These are phyloP conservation scores for Drosophila mauritiana DNA, from an alignment of 1,140 invertebrate species.

Conservation along the genomic window DNA sequence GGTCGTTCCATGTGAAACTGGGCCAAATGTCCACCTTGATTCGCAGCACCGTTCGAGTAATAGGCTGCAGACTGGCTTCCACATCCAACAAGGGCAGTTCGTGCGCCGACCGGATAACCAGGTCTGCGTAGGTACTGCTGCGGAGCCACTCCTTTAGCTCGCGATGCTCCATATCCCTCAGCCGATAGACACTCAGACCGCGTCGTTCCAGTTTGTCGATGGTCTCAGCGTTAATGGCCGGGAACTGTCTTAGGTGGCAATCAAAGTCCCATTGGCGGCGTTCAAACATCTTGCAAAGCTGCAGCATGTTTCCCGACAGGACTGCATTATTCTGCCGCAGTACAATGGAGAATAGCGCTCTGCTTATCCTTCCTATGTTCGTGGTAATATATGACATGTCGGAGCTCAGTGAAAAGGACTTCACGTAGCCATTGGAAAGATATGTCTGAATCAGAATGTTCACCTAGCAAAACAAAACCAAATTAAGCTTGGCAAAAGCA, in stretches of 20 bases:
- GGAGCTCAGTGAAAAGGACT: constrained; percentile 95
- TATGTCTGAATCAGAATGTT: constrained; percentile 98
- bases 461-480: constrained; percentile 33
- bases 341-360: constrained; percentile 97
- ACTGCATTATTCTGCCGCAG: constrained; percentile 95
- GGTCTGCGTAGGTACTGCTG: constrained; percentile 90
- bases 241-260: constrained; percentile 94
- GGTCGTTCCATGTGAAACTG: constrained; percentile 96
- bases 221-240: constrained; percentile 90
- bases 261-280: constrained; percentile 95
- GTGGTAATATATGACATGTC: constrained; percentile 97
- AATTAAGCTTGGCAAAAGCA: too few species aligned
- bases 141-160: constrained; percentile 93
- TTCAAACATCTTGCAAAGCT: constrained; percentile 96
- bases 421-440: constrained; percentile 91
- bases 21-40: constrained; percentile 93
- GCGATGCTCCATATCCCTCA: constrained; percentile 94
- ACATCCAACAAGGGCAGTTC: constrained; percentile 94
- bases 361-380: constrained; percentile 95
- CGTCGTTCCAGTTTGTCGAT: constrained; percentile 93
- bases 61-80: constrained; percentile 95
- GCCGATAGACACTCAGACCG: constrained; percentile 89
- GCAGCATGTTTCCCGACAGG: constrained; percentile 92
- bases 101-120: constrained; percentile 93
- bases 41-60: constrained; percentile 96